These are phyloP conservation scores for Bembecia ichneumoniformis DNA, from an alignment of 2,888 invertebrate species.

Conservation along the genomic window DNA sequence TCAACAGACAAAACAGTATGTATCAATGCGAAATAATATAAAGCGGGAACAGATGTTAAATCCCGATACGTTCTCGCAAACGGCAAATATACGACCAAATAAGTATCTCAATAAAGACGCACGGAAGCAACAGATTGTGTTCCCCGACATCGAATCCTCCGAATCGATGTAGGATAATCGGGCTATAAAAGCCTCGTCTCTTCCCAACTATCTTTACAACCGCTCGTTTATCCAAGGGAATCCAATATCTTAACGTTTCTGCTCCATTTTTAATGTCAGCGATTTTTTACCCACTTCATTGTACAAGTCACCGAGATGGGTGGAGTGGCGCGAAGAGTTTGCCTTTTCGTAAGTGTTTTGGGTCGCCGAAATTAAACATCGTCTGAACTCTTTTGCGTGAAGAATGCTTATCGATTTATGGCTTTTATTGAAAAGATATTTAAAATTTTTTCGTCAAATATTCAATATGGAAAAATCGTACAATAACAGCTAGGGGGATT, in stretches of 20 bases:
- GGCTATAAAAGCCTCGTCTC: slow-evolving; percentile 24
- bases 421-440: no score
- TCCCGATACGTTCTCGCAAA: slow-evolving; percentile 1
- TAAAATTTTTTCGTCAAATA: no score
- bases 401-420: no score
- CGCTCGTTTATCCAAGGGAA: neutral
- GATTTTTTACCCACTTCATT: neutral
- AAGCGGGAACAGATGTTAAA: neutral
- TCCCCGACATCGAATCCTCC: neutral
- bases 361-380: neutral
- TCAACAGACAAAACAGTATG: no score
- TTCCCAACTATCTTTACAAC: neutral
- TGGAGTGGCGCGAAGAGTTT: neutral
- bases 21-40: no score
- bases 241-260: neutral
- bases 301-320: neutral
- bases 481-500: no score
- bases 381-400: neutral
- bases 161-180: slow-evolving; percentile 22
- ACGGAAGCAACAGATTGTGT: slow-evolving; percentile 17
- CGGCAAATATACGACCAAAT: slow-evolving; percentile 32
- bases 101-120: slow-evolving; percentile 30
- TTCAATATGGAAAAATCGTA: no score
- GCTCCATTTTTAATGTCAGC: neutral
- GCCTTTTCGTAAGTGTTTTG: neutral